Conservation (phyloP, 2,797 vertebrate genomes). For the Xiphophorus birchmanni region DNA sequence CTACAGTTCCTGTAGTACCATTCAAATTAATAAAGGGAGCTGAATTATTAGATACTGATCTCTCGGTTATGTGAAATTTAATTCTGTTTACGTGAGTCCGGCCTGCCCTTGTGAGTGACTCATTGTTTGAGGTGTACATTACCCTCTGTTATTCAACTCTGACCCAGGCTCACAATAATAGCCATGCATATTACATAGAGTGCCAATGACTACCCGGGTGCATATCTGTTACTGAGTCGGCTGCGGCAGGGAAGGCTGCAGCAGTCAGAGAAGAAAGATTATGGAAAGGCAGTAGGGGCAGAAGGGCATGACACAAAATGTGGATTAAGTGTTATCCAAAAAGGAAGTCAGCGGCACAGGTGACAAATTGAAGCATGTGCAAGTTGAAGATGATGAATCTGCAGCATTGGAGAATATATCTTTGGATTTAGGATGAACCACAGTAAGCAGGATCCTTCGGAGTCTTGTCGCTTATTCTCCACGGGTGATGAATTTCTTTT, state of each 20-base stretch:
- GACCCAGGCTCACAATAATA: conserved; percentile 73
- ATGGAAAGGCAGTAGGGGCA: conserved; percentile 17
- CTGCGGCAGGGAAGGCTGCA: conserved; percentile 20
- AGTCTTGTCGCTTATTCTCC: conserved; percentile 21
- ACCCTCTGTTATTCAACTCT: conserved; percentile 75
- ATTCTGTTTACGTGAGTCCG: conserved; percentile 25
- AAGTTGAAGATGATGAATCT: conserved; percentile 26
- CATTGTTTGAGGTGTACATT: conserved; percentile 54
- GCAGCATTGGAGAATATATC: conserved; percentile 1
- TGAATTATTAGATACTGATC: conserved; percentile 39
- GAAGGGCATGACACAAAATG: conserved; percentile 20
- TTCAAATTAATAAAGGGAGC: conserved; percentile 29
- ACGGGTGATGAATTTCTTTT: conserved; percentile 25
- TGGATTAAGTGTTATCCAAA: conserved; percentile 28
- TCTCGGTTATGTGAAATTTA: conserved; percentile 42
- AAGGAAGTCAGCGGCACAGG: not conserved
- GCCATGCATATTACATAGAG: conserved; percentile 80
- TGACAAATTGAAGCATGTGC: conserved; percentile 21
- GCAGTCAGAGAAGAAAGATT: conserved; percentile 38
- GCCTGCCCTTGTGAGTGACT: conserved; percentile 42
- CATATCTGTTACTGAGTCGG: conserved; percentile 75
- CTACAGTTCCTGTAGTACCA: conserved; percentile 5
- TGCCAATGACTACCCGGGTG: conserved; percentile 41
- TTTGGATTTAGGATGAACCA: conserved; percentile 41
- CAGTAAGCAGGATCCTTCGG: not conserved